Percentiles rank a stretch among this genome's conserved stretches.
Conservation (phyloP, 2,113 vertebrate species). For the Lepisosteus oculatus region DNA sequence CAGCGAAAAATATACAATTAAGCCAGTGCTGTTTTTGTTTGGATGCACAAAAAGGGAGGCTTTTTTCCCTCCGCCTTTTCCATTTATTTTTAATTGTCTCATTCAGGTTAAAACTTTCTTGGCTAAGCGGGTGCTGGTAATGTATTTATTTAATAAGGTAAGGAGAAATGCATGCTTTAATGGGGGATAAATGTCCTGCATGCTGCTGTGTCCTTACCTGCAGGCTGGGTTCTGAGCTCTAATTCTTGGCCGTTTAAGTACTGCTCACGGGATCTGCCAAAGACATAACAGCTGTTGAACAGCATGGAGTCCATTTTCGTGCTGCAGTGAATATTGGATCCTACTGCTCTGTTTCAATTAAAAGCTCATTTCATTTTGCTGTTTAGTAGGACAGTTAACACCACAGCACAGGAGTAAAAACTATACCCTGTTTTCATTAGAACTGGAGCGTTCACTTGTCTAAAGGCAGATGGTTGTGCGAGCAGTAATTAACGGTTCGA, state of each 20-base stretch:
- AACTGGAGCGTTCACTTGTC: too few species aligned
- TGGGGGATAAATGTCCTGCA: slow-evolving; percentile 22
- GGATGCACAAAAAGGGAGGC: too few species aligned
- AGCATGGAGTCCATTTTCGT: slow-evolving; percentile 3
- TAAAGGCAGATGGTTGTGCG: too few species aligned
- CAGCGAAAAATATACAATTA: too few species aligned
- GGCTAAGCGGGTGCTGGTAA: slow-evolving; percentile 83
- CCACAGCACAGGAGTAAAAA: too few species aligned
- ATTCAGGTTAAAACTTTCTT: slow-evolving; percentile 87
- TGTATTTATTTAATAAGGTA: slow-evolving; percentile 98
- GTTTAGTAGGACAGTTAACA: too few species aligned
- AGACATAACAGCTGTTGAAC: neutral
- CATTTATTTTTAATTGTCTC: slow-evolving; percentile 41
- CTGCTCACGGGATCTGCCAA: neutral
- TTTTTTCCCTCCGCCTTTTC: neutral
- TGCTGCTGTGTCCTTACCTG: slow-evolving; percentile 12
- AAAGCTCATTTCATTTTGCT: neutral
- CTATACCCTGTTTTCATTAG: too few species aligned
- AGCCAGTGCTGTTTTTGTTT: too few species aligned
- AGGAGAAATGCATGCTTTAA: slow-evolving; percentile 36
- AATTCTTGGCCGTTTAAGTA: neutral
- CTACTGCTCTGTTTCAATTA: neutral
- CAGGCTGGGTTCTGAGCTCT: neutral
- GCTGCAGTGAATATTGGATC: neutral
- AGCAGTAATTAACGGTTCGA: too few species aligned